Conservation (phyloP, 2,888 invertebrate genomes). For the Gasteruption jaculator region DNA sequence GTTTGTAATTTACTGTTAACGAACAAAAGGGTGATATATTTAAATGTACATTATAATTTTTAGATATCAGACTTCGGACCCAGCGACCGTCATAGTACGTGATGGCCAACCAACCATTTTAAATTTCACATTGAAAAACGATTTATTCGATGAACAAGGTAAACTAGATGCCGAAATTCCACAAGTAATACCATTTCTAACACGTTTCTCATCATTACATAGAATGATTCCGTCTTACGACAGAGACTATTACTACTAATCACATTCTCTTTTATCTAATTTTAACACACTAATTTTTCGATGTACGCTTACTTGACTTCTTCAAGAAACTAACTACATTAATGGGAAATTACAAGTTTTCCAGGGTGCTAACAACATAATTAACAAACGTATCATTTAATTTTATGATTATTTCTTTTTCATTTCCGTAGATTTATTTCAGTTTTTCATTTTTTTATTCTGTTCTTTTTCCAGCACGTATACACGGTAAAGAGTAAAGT, state of each 20-base stretch:
- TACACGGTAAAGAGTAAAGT: too few species aligned
- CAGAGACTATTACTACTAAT: constrained; percentile 16
- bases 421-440: too few species aligned
- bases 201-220: constrained; percentile 33
- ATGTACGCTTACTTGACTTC: too few species aligned
- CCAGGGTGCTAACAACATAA: too few species aligned
- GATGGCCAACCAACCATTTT: constrained; percentile 48
- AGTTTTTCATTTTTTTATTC: too few species aligned
- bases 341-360: too few species aligned
- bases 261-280: neutral
- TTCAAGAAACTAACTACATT: too few species aligned
- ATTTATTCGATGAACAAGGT: constrained; percentile 41
- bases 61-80: constrained; percentile 57
- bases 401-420: too few species aligned
- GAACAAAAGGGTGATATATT: too few species aligned
- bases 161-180: constrained; percentile 39
- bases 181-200: constrained; percentile 33
- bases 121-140: constrained; percentile 49
- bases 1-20: constrained; percentile 7
- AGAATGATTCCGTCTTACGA: constrained; percentile 32
- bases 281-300: neutral
- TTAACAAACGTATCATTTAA: too few species aligned
- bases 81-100: constrained; percentile 46
- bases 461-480: too few species aligned
- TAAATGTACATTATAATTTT: constrained; percentile 17